Conservation (phyloP, 1,140 invertebrate genomes). For the Bombus soroeensis region DNA sequence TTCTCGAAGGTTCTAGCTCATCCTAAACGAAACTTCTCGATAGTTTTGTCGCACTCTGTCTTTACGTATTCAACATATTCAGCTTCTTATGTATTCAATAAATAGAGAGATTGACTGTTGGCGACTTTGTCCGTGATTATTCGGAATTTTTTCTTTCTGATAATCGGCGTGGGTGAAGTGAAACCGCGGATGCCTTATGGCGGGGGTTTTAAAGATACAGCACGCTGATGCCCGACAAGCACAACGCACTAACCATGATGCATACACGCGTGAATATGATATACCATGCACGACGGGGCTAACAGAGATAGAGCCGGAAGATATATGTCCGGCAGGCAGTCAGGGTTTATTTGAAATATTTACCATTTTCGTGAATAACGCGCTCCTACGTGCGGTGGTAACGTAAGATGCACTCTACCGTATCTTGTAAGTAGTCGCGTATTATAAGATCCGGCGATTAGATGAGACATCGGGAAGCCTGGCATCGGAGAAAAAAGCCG, state of each 20-base stretch:
- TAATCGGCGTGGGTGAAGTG: conserved; percentile 35
- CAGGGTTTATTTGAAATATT: conserved; percentile 69
- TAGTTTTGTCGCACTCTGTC: background rate
- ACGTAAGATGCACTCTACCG: conserved; percentile 61
- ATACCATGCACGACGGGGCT: conserved; percentile 54
- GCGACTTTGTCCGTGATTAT: background rate
- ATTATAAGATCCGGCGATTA: conserved; percentile 61
- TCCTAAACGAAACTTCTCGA: background rate
- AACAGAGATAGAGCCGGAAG: conserved; percentile 59
- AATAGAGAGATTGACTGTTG: background rate
- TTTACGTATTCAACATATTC: background rate
- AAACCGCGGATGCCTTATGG: conserved; percentile 38
- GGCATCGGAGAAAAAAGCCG: conserved; percentile 5
- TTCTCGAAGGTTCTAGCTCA: no score
- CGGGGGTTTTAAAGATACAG: conserved; percentile 29
- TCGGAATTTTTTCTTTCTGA: background rate
- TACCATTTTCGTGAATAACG: conserved; percentile 69
- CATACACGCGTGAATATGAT: conserved; percentile 67
- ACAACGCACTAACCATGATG: conserved; percentile 61
- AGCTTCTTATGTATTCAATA: background rate
- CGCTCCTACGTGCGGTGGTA: conserved; percentile 51
- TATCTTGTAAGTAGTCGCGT: conserved; percentile 54
- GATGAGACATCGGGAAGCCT: conserved; percentile 24
- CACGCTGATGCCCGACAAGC: conserved; percentile 48
- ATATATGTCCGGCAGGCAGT: conserved; percentile 58